These are phyloP conservation scores for Decapterus maruadsi DNA, from an alignment of 2,797 vertebrate genomes.

Conservation along the genomic window DNA sequence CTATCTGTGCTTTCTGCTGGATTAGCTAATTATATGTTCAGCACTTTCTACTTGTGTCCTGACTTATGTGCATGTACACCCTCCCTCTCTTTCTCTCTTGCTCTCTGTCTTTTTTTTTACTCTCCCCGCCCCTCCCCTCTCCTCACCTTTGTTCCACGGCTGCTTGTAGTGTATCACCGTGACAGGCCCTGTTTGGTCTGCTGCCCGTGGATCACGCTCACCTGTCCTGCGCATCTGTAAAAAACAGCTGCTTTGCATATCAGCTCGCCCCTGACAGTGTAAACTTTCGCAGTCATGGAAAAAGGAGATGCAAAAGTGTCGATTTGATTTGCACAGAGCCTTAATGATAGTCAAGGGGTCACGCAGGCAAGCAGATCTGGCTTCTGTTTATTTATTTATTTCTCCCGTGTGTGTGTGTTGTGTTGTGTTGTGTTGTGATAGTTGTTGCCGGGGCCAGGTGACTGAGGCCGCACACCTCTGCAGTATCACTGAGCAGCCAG, in stretches of 20 bases:
- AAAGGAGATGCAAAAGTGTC: constrained; percentile 73
- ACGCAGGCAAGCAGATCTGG: constrained; percentile 15
- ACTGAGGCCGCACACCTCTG: constrained; percentile 62
- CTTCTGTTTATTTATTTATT: neutral
- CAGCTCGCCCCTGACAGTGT: constrained; percentile 34
- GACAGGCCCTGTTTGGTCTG: constrained; percentile 43
- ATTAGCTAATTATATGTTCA: constrained; percentile 80
- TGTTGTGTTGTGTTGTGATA: constrained; percentile 2
- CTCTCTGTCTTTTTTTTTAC: too few relatives aligned
- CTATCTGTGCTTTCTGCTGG: constrained; percentile 75
- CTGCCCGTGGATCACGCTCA: constrained; percentile 54
- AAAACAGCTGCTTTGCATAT: constrained; percentile 71
- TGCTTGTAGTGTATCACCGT: constrained; percentile 34
- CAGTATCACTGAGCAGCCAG: constrained; percentile 60
- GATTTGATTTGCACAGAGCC: constrained; percentile 59
- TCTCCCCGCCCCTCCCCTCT: neutral
- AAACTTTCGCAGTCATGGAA: constrained; percentile 61
- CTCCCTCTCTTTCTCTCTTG: neutral
- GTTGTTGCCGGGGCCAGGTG: constrained; percentile 61
- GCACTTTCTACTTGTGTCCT: constrained; percentile 64
- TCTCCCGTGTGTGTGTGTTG: neutral
- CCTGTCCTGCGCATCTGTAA: constrained; percentile 56
- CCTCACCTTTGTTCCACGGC: constrained; percentile 38
- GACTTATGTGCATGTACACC: constrained; percentile 28
- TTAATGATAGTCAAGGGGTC: constrained; percentile 37